These are phyloP conservation scores for Leptinotarsa texana DNA, from an alignment of 1,140 invertebrate species.

Conservation along the genomic window DNA sequence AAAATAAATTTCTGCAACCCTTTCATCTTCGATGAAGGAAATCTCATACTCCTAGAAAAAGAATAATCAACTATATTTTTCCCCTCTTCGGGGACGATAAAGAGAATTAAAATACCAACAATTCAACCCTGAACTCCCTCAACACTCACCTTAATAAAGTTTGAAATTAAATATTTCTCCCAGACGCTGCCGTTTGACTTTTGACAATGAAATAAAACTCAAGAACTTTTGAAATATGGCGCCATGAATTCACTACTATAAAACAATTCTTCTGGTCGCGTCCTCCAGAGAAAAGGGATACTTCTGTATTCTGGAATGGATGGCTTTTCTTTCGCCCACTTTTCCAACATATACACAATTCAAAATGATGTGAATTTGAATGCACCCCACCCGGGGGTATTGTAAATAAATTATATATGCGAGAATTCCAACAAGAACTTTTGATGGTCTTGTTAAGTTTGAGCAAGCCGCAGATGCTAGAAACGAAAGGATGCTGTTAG, in stretches of 20 bases:
- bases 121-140: neutral
- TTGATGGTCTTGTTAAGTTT: neutral
- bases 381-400: neutral
- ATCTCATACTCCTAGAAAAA: no score
- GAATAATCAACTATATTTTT: neutral
- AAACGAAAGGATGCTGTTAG: no score
- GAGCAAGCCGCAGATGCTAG: neutral
- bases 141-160: constrained; percentile 10
- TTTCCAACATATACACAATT: neutral
- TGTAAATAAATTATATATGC: constrained; percentile 3
- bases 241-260: neutral
- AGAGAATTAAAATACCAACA: neutral
- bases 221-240: constrained; percentile 1
- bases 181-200: neutral
- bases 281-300: neutral
- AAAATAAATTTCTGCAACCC: no score
- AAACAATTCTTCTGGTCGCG: neutral
- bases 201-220: constrained; percentile 7
- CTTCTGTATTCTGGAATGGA: neutral
- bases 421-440: neutral
- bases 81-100: neutral
- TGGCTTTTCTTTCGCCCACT: neutral
- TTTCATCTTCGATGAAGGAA: no score
- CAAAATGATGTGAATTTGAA: neutral
- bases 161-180: constrained; percentile 11